phyloP scores from a whole-genome alignment of 2,797 vertebrate genomes.

The Schizothorax lantsangensis region DNA sequence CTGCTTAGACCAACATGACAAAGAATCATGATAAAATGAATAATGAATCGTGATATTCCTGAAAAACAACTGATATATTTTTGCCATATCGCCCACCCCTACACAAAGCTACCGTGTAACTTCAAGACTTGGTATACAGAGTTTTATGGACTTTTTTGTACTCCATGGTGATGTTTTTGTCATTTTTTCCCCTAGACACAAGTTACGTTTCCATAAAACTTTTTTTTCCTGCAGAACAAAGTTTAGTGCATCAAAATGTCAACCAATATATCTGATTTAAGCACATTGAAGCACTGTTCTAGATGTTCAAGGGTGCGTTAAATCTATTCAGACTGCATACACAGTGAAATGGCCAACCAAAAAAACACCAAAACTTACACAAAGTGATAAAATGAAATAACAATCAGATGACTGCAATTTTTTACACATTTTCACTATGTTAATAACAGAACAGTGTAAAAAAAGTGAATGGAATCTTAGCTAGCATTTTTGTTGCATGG shows the following conservation, averaged over 20 bases:
- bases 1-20: too few relatives aligned
- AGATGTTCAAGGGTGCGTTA: slow-evolving; percentile 3
- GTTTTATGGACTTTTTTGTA: not conserved
- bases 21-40: too few relatives aligned
- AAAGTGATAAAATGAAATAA: not conserved
- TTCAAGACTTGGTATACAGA: not conserved
- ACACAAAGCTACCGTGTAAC: not conserved
- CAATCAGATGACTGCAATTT: not conserved
- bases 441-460: not conserved
- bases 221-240: not conserved
- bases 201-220: not conserved
- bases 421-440: not conserved
- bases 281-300: not conserved
- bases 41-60: too few relatives aligned
- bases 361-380: not conserved
- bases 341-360: not conserved
- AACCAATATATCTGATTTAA: not conserved
- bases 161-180: not conserved
- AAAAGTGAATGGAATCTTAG: not conserved
- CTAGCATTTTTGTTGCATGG: not conserved
- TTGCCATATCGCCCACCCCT: too few relatives aligned
- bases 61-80: too few relatives aligned
- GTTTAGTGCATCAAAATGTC: slow-evolving; percentile 3
- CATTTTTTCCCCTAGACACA: not conserved
- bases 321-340: not conserved